A percentile compares a stretch with the other conserved stretches of the same genome.
These are phyloP conservation scores for Psococerastis gibbosa DNA, from an alignment of 2,888 invertebrate genomes.

Conservation along the genomic window DNA sequence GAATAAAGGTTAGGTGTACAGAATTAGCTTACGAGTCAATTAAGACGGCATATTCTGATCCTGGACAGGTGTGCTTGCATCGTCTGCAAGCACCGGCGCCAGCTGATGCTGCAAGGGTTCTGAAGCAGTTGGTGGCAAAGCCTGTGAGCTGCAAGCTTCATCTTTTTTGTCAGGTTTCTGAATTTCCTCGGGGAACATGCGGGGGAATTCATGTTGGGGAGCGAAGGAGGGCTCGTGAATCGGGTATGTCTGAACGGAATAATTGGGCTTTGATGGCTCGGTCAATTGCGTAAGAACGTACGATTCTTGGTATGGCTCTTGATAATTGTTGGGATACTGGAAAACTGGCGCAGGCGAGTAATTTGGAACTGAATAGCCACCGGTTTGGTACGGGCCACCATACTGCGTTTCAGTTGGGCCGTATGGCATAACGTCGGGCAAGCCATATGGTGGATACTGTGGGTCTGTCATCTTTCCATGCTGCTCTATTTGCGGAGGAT, in stretches of 20 bases:
- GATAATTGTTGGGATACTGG: slow-evolving; percentile 5
- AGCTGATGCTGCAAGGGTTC: no score
- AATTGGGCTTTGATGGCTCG: slow-evolving; percentile 2
- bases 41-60: no score
- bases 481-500: not conserved
- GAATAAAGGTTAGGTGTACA: no score
- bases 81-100: no score
- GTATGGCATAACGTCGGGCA: slow-evolving; percentile 5
- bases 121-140: no score
- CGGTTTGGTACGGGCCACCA: not conserved
- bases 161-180: no score
- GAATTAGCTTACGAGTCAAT: no score
- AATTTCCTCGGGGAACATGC: slow-evolving; percentile 4
- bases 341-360: not conserved
- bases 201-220: not conserved
- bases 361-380: slow-evolving; percentile 1
- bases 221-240: not conserved
- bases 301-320: slow-evolving; percentile 1
- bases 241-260: slow-evolving; percentile 6
- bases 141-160: no score
- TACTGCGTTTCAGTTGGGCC: not conserved
- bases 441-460: not conserved
- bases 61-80: no score
- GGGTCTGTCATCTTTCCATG: not conserved
- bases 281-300: slow-evolving; percentile 7